Evolutionary conservation across 2,797 vertebrate species (phyloP), one percentile per base, ranked within the genome.

Genomic region (Dendrocincla fuliginosa): DNA sequence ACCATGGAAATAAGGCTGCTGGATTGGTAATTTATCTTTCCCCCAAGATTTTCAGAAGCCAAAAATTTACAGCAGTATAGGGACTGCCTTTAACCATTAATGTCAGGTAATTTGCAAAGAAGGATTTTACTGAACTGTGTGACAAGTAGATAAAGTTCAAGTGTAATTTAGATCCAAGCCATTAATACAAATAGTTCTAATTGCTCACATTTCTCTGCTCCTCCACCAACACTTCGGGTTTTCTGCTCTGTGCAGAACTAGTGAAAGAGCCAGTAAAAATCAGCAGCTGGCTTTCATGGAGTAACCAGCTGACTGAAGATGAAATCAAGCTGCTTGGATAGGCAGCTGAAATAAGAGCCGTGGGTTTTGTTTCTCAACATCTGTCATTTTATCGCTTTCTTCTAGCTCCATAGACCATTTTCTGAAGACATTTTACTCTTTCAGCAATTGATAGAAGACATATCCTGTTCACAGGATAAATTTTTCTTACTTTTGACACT

Each of bases 301-400:
- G 7, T 30, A 56, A 70, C 42, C n/a, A 37, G 67, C 35, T 68
- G 74, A 79, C 49, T 52, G 71, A 80, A 53, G 44, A 93, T 44
- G 67, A 89, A 89, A 49, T 80, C 53, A 89, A 89, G 42, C 68
- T 93, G 82, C n/a, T 82, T 82, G 61, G 47, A 74, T 4, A 33
- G 35, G 33, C 59, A 82, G 52, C 32, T 56, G 56, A 63, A 56
- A 67, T 50, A 42, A 53, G 22, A 69, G 17, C 30, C 30, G n/a
- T 0, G 0, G 0, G 0, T 77, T 82, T 74, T 6, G n/a, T 73
- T 87, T 68, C 0, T 39, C 61, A 84, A 77, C 15, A 30, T 28
- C 42, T 49, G 44, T 59, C 24, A 50, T 87, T 70, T 91, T 83
- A 47, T 53, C 30, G 10, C 41, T 39, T 50, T 61, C 52, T 90